These are phyloP conservation scores for Noctuana brunneofusca DNA, from an alignment of 2,888 invertebrate species.

Conservation along the genomic window DNA sequence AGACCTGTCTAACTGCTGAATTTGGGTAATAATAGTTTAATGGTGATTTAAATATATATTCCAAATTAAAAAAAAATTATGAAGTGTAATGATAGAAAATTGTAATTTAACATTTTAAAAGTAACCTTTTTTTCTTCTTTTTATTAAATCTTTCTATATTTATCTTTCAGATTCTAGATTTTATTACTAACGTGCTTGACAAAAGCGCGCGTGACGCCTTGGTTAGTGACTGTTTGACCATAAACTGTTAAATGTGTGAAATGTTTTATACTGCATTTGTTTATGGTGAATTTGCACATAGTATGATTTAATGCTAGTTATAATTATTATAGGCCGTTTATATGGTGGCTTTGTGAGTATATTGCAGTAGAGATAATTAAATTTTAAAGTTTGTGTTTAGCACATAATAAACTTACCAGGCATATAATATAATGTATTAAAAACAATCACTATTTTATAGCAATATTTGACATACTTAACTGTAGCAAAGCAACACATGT, in stretches of 20 bases:
- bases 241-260: slow-evolving; percentile 32
- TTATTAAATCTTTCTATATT: slow-evolving; percentile 28
- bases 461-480: too few species aligned
- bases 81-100: too few species aligned
- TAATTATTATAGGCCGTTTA: not conserved
- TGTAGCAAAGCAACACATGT: too few species aligned
- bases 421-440: too few species aligned
- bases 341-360: not conserved
- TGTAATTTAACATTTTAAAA: too few species aligned
- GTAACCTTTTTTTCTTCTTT: not conserved
- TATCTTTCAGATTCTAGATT: slow-evolving; percentile 74
- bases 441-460: too few species aligned
- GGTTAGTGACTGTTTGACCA: slow-evolving; percentile 63
- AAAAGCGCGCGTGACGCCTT: slow-evolving; percentile 61
- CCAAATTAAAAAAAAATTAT: too few species aligned
- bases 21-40: too few species aligned
- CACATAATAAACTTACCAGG: too few species aligned
- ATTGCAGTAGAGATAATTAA: not conserved
- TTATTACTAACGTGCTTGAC: slow-evolving; percentile 71
- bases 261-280: slow-evolving; percentile 36
- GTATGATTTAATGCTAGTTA: slow-evolving; percentile 18
- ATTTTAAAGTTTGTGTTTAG: too few species aligned
- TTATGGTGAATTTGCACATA: slow-evolving; percentile 29
- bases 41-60: too few species aligned
- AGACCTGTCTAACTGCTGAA: too few species aligned